Evolutionary conservation across 2,888 invertebrate genomes (phyloP), one percentile per base, ranked within the genome.

Genomic region (Nomada ruficornis): DNA sequence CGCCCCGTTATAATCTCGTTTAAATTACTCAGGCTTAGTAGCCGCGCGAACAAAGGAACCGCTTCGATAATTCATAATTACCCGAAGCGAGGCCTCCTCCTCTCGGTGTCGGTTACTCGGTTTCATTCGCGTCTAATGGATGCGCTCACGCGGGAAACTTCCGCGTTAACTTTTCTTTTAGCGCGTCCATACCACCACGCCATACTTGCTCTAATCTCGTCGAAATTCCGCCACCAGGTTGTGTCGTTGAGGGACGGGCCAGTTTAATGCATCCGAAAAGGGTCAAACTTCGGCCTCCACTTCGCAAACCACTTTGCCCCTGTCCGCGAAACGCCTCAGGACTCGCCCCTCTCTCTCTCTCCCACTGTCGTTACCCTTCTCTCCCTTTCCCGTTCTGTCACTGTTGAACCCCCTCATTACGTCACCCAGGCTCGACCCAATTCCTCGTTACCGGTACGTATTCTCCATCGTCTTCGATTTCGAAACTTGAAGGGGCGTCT

Each of bases 231-330:
- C 59, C 72, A 63, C 68, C 85, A 13, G 50, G 23, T 44, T 42
- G 71, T 78, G 80, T 78, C 80, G 81, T 80, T 54, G 59, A 36
- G 36, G 36, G 36, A 36, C 36, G 74, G 69, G 72, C 74, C 86
- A 87, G 78, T 87, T 86, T 88, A 88, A 88, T 88, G 88, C 82
- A 88, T 88, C 87, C 84, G 86, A 88, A 88, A 88, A 87, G 82
- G 88, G 86, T 86, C 86, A 84, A 88, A 88, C 86, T 88, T 88
- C 71, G 81, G 54, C 77, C 74, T 68, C 83, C 85, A 88, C 88
- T 88, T 88, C 78, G 70, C 76, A 68, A 80, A 88, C 84, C 88
- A 84, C 88, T 86, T 81, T 83, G 80, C 80, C 71, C 81, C 74
- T 65, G 80, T 81, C 80, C 78, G 63, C 67, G 79, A 78, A 80